phyloP scores from a whole-genome alignment of 2,113 vertebrate genomes.

The Mus musculus region DNA sequence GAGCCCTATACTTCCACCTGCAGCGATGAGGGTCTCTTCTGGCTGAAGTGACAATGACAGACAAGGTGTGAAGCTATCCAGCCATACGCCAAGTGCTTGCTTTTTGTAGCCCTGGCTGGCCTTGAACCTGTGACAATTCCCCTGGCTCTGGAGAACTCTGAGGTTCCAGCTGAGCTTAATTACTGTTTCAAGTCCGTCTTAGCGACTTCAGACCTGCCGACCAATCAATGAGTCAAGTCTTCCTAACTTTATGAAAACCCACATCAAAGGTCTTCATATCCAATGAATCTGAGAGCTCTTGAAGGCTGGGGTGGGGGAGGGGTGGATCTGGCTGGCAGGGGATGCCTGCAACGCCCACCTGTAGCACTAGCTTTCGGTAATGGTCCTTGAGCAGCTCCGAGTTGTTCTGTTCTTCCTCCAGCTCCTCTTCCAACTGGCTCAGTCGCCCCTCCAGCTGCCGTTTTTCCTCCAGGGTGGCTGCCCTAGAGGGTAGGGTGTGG shows the following conservation, averaged over 20 bases:
- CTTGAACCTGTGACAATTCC: neutral
- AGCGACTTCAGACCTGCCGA: neutral
- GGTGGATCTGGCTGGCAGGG: rapidly evolving
- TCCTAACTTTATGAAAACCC: neutral
- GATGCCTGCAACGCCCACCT: conserved; percentile 81
- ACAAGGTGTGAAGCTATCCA: neutral
- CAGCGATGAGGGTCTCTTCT: neutral
- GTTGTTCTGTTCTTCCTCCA: conserved; percentile 94
- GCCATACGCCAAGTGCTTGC: neutral
- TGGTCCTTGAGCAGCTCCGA: conserved; percentile 90
- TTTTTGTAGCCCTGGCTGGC: neutral
- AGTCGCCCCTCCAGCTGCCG: conserved; percentile 91
- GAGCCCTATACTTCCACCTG: neutral
- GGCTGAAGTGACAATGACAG: neutral
- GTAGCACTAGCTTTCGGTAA: conserved; percentile 89
- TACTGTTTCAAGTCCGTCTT: neutral
- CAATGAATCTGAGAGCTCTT: neutral
- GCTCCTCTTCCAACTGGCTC: conserved; percentile 92
- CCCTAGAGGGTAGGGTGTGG: conserved; percentile 74
- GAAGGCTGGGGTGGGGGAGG: neutral
- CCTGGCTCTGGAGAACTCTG: too few relatives aligned
- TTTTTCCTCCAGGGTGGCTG: conserved; percentile 91
- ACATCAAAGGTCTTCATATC: neutral
- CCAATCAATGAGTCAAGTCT: neutral
- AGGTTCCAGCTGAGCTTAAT: neutral